Evolutionary conservation across 2,797 vertebrate species (phyloP).

Genomic region (Chelidonichthys spinosus): DNA sequence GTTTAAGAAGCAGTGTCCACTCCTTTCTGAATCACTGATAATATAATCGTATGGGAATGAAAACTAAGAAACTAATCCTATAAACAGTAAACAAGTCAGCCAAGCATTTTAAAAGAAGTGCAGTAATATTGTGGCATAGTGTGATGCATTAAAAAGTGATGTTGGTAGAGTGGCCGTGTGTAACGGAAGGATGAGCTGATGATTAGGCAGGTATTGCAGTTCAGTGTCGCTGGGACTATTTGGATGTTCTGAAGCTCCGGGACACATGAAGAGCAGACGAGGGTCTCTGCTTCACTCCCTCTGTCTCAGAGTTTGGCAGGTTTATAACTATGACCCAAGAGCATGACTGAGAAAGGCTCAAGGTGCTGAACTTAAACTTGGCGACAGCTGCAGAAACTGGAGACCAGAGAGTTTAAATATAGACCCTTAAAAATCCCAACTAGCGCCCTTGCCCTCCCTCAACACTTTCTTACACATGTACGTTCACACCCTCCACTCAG

Average conservation of each 20-base stretch:
- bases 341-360: slow-evolving; percentile 75
- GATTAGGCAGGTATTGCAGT: not conserved
- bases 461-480: slow-evolving; percentile 75
- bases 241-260: slow-evolving; percentile 34
- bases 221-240: slow-evolving; percentile 1
- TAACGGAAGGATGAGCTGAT: not conserved
- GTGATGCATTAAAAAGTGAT: slow-evolving; percentile 1
- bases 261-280: slow-evolving; percentile 26
- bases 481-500: slow-evolving; percentile 65
- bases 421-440: slow-evolving; percentile 77
- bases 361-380: slow-evolving; percentile 85
- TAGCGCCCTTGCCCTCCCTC: slow-evolving; percentile 68
- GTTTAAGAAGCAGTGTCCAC: not conserved
- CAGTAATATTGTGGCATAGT: not conserved
- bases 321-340: slow-evolving; percentile 72
- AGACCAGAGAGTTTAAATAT: slow-evolving; percentile 83
- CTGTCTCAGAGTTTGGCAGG: slow-evolving; percentile 62
- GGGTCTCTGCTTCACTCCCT: slow-evolving; percentile 41
- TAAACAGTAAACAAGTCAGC: not conserved
- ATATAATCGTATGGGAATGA: not conserved
- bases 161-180: not conserved
- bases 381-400: slow-evolving; percentile 86
- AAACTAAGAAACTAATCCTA: not conserved
- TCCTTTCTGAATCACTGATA: not conserved
- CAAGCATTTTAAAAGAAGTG: not conserved